Evolutionary conservation across 2,113 vertebrate genomes (phyloP).

Genomic region (Aegypius monachus): DNA sequence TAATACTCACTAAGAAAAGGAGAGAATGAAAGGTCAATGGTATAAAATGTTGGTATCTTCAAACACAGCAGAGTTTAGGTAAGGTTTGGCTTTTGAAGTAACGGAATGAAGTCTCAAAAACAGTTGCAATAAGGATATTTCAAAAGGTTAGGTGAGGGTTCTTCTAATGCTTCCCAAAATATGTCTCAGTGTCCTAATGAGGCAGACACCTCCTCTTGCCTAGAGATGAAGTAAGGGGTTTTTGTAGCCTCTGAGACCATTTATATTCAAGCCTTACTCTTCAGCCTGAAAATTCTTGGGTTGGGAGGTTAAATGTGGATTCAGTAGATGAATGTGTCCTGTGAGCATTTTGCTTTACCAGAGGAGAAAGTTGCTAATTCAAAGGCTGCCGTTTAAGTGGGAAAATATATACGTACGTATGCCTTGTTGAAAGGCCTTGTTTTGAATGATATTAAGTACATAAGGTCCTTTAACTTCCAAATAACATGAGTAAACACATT

Average conservation of each 20-base stretch:
- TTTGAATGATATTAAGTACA: not conserved
- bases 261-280: not conserved
- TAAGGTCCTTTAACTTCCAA: not conserved
- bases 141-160: not conserved
- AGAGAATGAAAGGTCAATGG: slow-evolving; percentile 3
- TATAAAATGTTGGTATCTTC: not conserved
- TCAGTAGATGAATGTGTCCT: not conserved
- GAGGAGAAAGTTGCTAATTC: not conserved
- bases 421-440: not conserved
- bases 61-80: not conserved
- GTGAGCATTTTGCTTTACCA: not conserved
- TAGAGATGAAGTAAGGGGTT: not conserved
- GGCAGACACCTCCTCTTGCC: not conserved
- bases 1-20: not conserved
- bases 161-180: not conserved
- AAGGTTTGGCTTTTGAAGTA: not conserved
- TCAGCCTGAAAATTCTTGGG: not conserved
- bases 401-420: not conserved
- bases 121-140: not conserved
- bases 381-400: not conserved
- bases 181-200: not conserved
- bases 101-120: not conserved
- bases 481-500: not conserved
- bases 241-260: not conserved
- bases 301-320: not conserved